Evolutionary conservation across 2,888 invertebrate species (phyloP), one percentile per base, ranked within the genome.

Genomic region (Ectemnius lituratus): DNA sequence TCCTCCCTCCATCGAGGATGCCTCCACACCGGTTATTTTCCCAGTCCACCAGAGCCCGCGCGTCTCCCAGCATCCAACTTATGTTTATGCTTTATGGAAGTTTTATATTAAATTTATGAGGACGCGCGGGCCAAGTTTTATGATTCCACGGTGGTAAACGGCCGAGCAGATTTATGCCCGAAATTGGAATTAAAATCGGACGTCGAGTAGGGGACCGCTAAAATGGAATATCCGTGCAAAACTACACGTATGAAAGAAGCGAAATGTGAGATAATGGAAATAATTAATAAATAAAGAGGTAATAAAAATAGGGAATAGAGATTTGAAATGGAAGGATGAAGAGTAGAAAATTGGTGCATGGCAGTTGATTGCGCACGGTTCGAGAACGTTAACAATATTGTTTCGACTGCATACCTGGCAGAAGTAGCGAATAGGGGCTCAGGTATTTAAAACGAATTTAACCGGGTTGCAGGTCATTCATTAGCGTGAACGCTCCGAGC

Each of bases 71-170:
- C 56, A 59, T 70, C 68, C 74, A 78, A 80, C 84, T 86, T 86
- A 86, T 85, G 82, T 85, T 87, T 87, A 87, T 83, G 81, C 82
- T 87, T 83, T 84, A 87, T 86, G 85, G 85, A 88, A 88, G 85
- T 88, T 88, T 86, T 84, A 81, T 87, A 88, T 88, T 88, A 88
- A 88, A 88, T 88, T 88, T 88, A 88, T 82, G 86, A 84, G 72
- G 78, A 70, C 67, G 70, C 82, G 63, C 83, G 75, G 73, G n/a
- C 66, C 77, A 75, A 84, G 78, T 88, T 88, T 87, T 86, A 86
- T 80, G 85, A 87, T 86, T 85, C 78, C 80, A 74, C 78, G 76
- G 80, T 72, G 84, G 81, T 84, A 84, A 86, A 87, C 84, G 78
- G 68, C 66, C 65, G 60, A 67, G 67, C 76, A 78, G 81, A 88